A percentile compares a stretch with the other conserved stretches of the same genome.
Evolutionary conservation across 2,797 vertebrate species (phyloP).

Genomic region (Glossophaga mutica): DNA sequence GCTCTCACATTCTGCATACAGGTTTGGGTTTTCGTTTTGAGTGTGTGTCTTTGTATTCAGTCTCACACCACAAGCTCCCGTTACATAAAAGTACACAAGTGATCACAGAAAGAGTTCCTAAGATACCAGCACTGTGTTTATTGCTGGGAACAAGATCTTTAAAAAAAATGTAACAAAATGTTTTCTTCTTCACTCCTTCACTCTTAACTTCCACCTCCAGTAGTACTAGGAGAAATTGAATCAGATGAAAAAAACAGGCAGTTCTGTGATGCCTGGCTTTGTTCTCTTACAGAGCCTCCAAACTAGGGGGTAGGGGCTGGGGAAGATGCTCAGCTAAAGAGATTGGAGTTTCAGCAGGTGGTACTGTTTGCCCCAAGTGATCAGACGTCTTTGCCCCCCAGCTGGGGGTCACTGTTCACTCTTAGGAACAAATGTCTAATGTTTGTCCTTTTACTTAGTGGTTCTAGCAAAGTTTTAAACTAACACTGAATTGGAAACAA

Average conservation of each 20-base stretch:
- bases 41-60: slow-evolving; percentile 70
- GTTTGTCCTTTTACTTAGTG: not conserved
- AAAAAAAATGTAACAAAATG: not conserved
- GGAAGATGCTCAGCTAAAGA: not conserved
- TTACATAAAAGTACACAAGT: slow-evolving; percentile 67
- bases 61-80: slow-evolving; percentile 70
- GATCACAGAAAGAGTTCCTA: slow-evolving; percentile 68
- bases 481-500: not conserved
- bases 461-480: not conserved
- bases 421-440: not conserved
- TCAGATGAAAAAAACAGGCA: not conserved
- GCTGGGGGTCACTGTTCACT: not conserved
- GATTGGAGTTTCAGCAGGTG: not conserved
- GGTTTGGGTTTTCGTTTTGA: slow-evolving; percentile 73
- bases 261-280: not conserved
- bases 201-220: not conserved
- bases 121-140: slow-evolving; percentile 66
- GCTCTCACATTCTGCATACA: slow-evolving; percentile 67
- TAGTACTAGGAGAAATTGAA: not conserved
- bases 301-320: not conserved
- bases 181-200: not conserved
- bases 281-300: too few species aligned
- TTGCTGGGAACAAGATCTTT: slow-evolving; percentile 64
- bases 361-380: not conserved
- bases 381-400: not conserved